Conservation (phyloP, 2,888 invertebrate genomes). For the Brachyptera putata region DNA sequence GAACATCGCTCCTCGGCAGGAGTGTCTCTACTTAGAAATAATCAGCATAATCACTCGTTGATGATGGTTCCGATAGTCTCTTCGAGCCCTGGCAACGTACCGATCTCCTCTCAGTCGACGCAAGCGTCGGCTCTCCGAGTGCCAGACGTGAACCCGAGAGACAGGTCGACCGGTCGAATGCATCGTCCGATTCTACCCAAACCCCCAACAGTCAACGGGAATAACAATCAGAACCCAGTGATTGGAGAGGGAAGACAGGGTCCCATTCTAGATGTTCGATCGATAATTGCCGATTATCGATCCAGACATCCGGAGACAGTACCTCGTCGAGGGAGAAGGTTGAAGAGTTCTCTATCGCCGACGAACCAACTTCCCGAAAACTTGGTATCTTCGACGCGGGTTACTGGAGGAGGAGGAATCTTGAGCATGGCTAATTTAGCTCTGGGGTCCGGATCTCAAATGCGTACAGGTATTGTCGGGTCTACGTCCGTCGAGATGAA, state of each 20-base stretch:
- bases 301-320: conserved; percentile 70
- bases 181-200: conserved; percentile 47
- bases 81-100: conserved; percentile 36
- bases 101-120: conserved; percentile 23
- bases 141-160: conserved; percentile 20
- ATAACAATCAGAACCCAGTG: conserved; percentile 51
- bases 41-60: conserved; percentile 24
- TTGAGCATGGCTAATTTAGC: conserved; percentile 44
- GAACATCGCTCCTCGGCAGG: background rate
- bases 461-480: conserved; percentile 36
- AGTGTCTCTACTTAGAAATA: conserved; percentile 1
- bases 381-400: conserved; percentile 30
- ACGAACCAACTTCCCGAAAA: conserved; percentile 30
- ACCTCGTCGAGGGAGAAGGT: conserved; percentile 52
- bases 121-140: conserved; percentile 19
- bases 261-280: conserved; percentile 75
- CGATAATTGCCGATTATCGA: conserved; percentile 76
- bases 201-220: conserved; percentile 34
- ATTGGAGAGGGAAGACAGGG: conserved; percentile 66
- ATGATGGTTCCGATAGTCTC: conserved; percentile 40
- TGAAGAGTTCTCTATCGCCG: conserved; percentile 32
- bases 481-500: conserved; percentile 25
- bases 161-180: conserved; percentile 34
- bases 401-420: conserved; percentile 30
- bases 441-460: conserved; percentile 47